Evolutionary conservation across 2,888 invertebrate species (phyloP).

Genomic region (Nudaria mundana): DNA sequence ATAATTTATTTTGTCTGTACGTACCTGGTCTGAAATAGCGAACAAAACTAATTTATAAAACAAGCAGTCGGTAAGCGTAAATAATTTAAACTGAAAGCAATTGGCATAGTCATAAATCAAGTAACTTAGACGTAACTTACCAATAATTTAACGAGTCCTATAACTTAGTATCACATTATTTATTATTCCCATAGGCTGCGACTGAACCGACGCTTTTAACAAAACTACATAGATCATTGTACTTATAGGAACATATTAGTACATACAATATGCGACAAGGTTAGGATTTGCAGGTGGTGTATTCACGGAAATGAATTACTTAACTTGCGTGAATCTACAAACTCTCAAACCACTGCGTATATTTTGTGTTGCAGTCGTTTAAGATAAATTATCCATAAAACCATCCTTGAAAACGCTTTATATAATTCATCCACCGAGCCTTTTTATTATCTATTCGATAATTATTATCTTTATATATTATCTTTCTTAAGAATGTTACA

Average conservation of each 20-base stretch:
- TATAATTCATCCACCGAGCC: too few relatives aligned
- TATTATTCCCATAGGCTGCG: slow-evolving; percentile 42
- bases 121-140: slow-evolving; percentile 51
- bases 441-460: too few relatives aligned
- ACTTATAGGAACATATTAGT: slow-evolving; percentile 4
- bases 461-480: too few relatives aligned
- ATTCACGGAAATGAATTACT: not conserved
- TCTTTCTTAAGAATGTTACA: too few relatives aligned
- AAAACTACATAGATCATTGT: too few relatives aligned
- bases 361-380: too few relatives aligned
- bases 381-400: too few relatives aligned
- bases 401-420: too few relatives aligned
- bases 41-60: not conserved
- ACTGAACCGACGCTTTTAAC: slow-evolving; percentile 15
- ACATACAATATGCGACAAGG: slow-evolving; percentile 21
- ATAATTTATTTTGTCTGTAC: too few relatives aligned
- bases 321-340: not conserved
- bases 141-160: slow-evolving; percentile 51
- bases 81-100: slow-evolving; percentile 45
- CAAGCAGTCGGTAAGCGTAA: slow-evolving; percentile 25
- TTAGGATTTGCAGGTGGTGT: slow-evolving; percentile 2
- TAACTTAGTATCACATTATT: slow-evolving; percentile 50
- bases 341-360: too few relatives aligned
- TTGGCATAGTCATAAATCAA: slow-evolving; percentile 47
- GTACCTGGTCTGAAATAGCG: too few relatives aligned